These are phyloP conservation scores for Mellilla xanthometata DNA, from an alignment of 2,888 invertebrate genomes.

Conservation along the genomic window DNA sequence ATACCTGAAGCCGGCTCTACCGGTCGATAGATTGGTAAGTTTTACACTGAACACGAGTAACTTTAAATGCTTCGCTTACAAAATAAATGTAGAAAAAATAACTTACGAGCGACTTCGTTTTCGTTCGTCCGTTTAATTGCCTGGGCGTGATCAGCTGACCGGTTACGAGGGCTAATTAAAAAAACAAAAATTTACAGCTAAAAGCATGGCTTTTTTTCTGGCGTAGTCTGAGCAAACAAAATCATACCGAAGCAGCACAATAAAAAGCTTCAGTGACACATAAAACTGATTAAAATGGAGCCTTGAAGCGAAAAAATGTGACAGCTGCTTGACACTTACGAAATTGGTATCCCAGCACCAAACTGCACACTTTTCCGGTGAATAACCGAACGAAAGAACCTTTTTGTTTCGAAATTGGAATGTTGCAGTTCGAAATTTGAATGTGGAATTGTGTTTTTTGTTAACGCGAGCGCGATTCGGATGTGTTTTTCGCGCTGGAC, in stretches of 20 bases:
- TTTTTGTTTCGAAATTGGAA: slow-evolving; percentile 34
- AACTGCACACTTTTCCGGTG: slow-evolving; percentile 54
- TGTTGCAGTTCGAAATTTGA: slow-evolving; percentile 44
- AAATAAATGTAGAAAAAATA: too few species aligned
- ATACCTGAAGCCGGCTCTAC: slow-evolving; percentile 40
- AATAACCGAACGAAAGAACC: slow-evolving; percentile 32
- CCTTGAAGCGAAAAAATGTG: slow-evolving; percentile 44
- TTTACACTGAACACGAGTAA: too few species aligned
- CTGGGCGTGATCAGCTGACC: slow-evolving; percentile 62
- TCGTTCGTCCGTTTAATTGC: slow-evolving; percentile 51
- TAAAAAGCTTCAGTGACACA: slow-evolving; percentile 41
- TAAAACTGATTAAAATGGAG: slow-evolving; percentile 57
- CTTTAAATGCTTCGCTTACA: too few species aligned
- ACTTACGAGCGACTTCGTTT: too few species aligned
- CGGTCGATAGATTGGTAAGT: slow-evolving; percentile 62
- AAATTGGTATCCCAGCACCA: slow-evolving; percentile 63
- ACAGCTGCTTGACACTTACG: slow-evolving; percentile 60
- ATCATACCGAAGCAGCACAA: slow-evolving; percentile 28
- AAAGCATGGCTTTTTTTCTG: not conserved
- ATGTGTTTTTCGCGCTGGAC: slow-evolving; percentile 75
- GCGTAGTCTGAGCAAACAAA: slow-evolving; percentile 18
- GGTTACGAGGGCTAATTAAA: not conserved
- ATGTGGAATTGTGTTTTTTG: slow-evolving; percentile 52
- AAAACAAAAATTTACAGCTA: too few species aligned
- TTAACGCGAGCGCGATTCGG: slow-evolving; percentile 67